Conservation (phyloP, 2,888 invertebrate genomes). For the Resseliella maxima region DNA sequence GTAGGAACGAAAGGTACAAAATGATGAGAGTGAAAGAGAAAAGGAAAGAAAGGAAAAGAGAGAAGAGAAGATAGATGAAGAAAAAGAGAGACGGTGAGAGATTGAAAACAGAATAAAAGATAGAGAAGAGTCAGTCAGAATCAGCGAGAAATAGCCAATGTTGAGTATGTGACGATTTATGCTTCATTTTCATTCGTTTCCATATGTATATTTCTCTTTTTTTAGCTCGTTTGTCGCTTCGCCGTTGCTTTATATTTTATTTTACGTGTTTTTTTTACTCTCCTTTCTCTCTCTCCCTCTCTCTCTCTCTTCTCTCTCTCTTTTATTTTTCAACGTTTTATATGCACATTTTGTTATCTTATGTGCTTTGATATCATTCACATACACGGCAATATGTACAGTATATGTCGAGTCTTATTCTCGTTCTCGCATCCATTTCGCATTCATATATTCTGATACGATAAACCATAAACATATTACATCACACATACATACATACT, state of each 20-base stretch:
- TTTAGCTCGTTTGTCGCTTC: neutral
- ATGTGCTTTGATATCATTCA: conserved; percentile 48
- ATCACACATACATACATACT: conserved; percentile 13
- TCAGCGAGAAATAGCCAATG: neutral
- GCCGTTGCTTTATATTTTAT: no score
- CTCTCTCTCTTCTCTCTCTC: neutral
- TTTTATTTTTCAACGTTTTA: conserved; percentile 11
- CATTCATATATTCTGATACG: conserved; percentile 55
- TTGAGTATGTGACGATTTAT: conserved; percentile 31
- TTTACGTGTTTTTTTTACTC: no score
- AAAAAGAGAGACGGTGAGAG: no score
- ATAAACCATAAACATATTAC: conserved; percentile 52
- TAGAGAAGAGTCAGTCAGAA: neutral
- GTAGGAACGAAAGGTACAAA: neutral
- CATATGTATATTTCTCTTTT: conserved; percentile 43
- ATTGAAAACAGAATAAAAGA: no score
- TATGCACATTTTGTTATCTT: conserved; percentile 55
- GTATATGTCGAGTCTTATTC: neutral
- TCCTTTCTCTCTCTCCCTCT: no score
- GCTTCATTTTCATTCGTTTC: conserved; percentile 45
- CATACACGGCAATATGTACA: neutral
- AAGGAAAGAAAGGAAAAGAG: neutral
- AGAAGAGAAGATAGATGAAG: neutral
- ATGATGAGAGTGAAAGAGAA: neutral
- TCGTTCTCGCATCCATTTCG: conserved; percentile 15